Evolutionary conservation across 2,113 vertebrate genomes (phyloP).

Genomic region (Eurypyga helias): DNA sequence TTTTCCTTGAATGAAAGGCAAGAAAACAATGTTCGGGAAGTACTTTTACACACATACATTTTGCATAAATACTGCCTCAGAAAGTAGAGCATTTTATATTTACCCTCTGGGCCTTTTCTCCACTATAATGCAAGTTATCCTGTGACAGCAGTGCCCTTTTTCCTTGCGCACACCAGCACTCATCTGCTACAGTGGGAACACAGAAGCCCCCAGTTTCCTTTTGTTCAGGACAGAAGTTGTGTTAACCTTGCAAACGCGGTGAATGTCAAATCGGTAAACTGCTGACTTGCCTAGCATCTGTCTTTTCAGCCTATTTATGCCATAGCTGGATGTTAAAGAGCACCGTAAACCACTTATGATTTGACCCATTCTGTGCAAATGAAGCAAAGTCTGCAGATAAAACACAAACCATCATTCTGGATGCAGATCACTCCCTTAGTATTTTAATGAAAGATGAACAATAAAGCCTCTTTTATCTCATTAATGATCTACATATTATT

Average conservation of each 20-base stretch:
- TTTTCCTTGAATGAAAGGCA: neutral
- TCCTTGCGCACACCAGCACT: neutral
- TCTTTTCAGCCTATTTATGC: conserved; percentile 29
- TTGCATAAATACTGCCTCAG: neutral
- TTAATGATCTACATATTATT: conserved; percentile 35
- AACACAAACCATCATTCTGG: conserved; percentile 19
- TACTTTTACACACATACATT: neutral
- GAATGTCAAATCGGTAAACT: conserved; percentile 25
- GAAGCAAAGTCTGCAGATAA: conserved; percentile 22
- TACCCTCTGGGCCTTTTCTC: neutral
- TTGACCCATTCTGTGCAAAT: conserved; percentile 10
- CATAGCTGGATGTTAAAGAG: conserved; percentile 3
- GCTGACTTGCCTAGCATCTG: conserved; percentile 2
- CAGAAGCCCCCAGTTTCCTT: neutral
- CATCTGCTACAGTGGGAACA: neutral
- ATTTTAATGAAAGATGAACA: conserved; percentile 37
- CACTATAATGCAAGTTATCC: neutral
- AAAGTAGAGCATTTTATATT: neutral
- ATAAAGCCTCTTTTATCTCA: neutral
- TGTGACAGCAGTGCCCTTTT: neutral
- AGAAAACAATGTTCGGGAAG: neutral
- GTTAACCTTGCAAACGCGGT: conserved; percentile 29
- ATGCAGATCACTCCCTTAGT: neutral
- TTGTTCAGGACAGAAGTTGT: neutral
- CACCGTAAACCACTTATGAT: conserved; percentile 11